Conservation (phyloP, 1,140 invertebrate genomes). For the Pemphigus obesinymphae region DNA sequence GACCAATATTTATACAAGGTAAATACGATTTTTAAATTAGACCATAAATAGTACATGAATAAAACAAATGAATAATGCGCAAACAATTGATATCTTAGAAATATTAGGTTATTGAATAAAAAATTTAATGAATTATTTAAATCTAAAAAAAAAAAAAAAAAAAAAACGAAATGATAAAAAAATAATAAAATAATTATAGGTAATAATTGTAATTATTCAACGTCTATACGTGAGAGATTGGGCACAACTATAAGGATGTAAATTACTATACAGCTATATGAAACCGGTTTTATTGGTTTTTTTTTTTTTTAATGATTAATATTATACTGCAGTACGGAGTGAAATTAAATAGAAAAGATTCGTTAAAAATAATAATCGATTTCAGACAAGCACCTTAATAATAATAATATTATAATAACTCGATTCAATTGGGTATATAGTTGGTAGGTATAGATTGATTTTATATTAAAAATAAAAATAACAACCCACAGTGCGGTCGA, state of each 20-base stretch:
- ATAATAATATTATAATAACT: background rate
- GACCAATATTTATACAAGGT: conserved; percentile 66
- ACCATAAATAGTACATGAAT: too few relatives aligned
- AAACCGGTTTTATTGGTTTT: conserved; percentile 30
- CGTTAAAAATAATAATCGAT: conserved; percentile 31
- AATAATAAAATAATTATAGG: background rate
- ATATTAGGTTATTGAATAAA: background rate
- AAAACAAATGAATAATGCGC: background rate
- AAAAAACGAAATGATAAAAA: background rate
- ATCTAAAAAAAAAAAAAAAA: background rate
- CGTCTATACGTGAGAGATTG: background rate
- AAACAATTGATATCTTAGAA: background rate
- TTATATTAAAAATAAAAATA: conserved; percentile 4
- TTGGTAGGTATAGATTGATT: too few relatives aligned
- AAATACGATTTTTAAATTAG: conserved; percentile 26
- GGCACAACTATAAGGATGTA: background rate
- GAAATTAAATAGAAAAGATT: conserved; percentile 33
- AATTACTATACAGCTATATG: conserved; percentile 5
- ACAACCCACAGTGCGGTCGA: background rate
- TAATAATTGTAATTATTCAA: conserved; percentile 30
- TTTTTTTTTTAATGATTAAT: conserved; percentile 33
- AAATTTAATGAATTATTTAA: background rate
- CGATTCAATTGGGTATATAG: background rate
- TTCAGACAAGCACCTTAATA: background rate
- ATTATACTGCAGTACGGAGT: background rate